Evolutionary conservation across 2,113 vertebrate species (phyloP).

Genomic region (Corythoichthys haematopterus): DNA sequence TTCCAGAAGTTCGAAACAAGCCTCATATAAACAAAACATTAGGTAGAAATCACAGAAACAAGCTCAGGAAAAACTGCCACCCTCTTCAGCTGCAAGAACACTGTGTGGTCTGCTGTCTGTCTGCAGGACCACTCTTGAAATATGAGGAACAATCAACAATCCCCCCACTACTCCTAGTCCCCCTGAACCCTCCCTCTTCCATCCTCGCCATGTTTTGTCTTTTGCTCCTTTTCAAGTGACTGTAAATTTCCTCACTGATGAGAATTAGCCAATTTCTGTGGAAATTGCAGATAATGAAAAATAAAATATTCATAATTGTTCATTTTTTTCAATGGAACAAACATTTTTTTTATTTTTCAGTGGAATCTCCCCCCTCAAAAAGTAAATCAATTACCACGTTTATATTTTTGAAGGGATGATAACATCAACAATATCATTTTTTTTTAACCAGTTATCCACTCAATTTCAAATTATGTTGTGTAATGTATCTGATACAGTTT

Average conservation of each 20-base stretch:
- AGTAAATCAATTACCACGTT: no score
- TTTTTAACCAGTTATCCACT: no score
- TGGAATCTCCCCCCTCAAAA: not conserved
- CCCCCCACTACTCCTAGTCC: slow-evolving; percentile 28
- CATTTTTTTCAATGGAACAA: not conserved
- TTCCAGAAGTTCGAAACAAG: not conserved
- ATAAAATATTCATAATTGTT: not conserved
- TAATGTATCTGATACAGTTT: no score
- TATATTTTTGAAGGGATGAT: no score
- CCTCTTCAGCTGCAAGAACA: slow-evolving; percentile 44
- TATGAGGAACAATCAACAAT: slow-evolving; percentile 63
- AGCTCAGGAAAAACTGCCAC: slow-evolving; percentile 20
- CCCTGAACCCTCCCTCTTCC: slow-evolving; percentile 29
- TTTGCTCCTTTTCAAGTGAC: slow-evolving; percentile 21
- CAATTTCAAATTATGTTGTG: no score
- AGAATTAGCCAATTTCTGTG: not conserved
- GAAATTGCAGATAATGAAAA: not conserved
- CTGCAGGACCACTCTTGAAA: slow-evolving; percentile 66
- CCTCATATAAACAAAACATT: not conserved
- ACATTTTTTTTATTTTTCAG: not conserved
- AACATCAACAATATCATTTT: no score
- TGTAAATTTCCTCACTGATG: slow-evolving; percentile 24
- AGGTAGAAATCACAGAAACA: slow-evolving; percentile 2
- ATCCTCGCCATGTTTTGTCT: slow-evolving; percentile 17
- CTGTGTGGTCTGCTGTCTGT: slow-evolving; percentile 51